These are phyloP conservation scores for Fissipunctia ypsillon DNA, from an alignment of 2,888 invertebrate species.

Conservation along the genomic window DNA sequence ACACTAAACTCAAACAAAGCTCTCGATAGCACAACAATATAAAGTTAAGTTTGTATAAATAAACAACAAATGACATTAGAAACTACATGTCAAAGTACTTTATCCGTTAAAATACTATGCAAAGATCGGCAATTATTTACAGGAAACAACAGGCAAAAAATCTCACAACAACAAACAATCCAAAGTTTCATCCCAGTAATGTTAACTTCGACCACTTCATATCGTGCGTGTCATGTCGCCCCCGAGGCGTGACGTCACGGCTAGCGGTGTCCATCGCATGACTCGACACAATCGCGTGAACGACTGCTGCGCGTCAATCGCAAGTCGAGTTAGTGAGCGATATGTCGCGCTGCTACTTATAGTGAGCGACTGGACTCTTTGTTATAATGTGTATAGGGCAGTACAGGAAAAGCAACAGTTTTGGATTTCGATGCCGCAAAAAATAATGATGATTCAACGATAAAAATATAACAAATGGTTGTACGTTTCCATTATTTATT, in stretches of 20 bases:
- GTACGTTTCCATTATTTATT: neutral
- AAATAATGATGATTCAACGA: neutral
- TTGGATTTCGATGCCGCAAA: neutral
- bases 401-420: neutral
- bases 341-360: constrained; percentile 26
- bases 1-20: neutral
- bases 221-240: constrained; percentile 2
- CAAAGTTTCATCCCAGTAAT: constrained; percentile 8
- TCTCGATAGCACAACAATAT: neutral
- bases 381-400: neutral
- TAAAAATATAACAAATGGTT: neutral
- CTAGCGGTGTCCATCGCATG: constrained; percentile 25
- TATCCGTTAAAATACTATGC: neutral
- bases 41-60: neutral
- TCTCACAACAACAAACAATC: neutral
- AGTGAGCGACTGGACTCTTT: neutral
- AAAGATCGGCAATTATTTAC: neutral
- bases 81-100: neutral
- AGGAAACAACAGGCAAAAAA: no score
- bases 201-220: constrained; percentile 31
- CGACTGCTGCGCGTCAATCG: constrained; percentile 61
- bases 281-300: constrained; percentile 31
- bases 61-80: neutral
- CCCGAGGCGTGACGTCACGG: constrained; percentile 20
- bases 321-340: constrained; percentile 63